Conservation (phyloP, 2,113 vertebrate genomes). For the Salvelinus sp. region DNA sequence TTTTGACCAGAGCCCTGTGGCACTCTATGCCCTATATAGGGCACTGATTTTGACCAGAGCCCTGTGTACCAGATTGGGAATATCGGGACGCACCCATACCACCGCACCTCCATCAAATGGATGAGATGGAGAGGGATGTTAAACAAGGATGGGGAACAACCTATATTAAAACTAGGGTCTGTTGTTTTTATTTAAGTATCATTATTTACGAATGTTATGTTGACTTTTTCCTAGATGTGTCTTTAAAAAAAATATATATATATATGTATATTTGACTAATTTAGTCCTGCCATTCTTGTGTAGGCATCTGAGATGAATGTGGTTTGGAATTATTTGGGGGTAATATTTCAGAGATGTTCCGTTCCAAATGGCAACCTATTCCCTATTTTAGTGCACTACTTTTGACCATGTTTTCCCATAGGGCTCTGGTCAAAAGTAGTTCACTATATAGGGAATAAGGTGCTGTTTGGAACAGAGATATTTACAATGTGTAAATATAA, state of each 20-base stretch:
- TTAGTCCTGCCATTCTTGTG: slow-evolving; percentile 48
- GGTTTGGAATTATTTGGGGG: slow-evolving; percentile 29
- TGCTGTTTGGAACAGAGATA: not conserved
- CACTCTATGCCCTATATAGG: no score
- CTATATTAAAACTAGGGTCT: slow-evolving; percentile 20
- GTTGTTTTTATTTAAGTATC: slow-evolving; percentile 26
- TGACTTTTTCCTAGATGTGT: slow-evolving; percentile 42
- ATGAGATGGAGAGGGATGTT: not conserved
- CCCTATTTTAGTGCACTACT: no score
- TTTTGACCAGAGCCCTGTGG: no score
- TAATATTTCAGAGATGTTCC: slow-evolving; percentile 42
- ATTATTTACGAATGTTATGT: slow-evolving; percentile 35
- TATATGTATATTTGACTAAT: slow-evolving; percentile 53
- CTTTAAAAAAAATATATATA: no score
- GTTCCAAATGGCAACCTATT: slow-evolving; percentile 43
- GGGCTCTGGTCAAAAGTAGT: no score
- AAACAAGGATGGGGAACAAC: not conserved
- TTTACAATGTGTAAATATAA: not conserved
- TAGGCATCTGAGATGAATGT: slow-evolving; percentile 27
- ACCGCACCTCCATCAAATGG: not conserved
- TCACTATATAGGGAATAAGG: no score
- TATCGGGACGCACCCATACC: no score
- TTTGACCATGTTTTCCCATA: no score
- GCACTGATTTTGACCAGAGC: no score
- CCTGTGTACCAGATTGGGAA: no score